phyloP scores from a whole-genome alignment of 2,888 invertebrate species.

The Thera obeliscata region DNA sequence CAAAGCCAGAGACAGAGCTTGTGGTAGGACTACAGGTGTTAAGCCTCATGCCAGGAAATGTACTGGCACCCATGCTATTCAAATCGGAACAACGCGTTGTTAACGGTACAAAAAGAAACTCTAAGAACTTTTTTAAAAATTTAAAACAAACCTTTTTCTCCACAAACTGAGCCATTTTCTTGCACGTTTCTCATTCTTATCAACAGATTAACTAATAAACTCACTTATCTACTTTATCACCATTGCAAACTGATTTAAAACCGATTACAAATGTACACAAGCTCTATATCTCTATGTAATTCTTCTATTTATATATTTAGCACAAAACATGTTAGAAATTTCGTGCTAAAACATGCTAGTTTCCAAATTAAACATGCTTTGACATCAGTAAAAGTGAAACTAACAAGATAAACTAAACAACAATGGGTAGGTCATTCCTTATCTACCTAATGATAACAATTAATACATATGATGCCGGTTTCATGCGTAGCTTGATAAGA shows the following conservation, averaged over 20 bases:
- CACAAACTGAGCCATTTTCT: conserved; percentile 9
- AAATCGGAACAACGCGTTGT: no score
- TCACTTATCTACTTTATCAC: conserved; percentile 21
- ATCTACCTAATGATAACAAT: conserved; percentile 48
- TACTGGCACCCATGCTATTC: no score
- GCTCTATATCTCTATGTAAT: neutral
- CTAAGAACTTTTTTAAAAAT: neutral
- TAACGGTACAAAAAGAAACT: neutral
- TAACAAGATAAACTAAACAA: conserved; percentile 20
- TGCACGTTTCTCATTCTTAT: conserved; percentile 12
- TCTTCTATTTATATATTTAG: neutral
- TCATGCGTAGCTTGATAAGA: conserved; percentile 40
- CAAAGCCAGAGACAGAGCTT: no score
- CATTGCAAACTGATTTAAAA: conserved; percentile 14
- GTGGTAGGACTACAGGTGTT: no score
- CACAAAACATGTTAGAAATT: neutral
- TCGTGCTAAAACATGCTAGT: neutral
- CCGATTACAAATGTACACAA: conserved; percentile 1
- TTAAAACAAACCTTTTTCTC: conserved; percentile 11
- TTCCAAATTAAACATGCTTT: neutral
- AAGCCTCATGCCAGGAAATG: no score
- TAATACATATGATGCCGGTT: conserved; percentile 43
- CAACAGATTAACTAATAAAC: conserved; percentile 16
- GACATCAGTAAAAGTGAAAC: neutral
- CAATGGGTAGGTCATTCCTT: conserved; percentile 42